Evolutionary conservation across 2,888 invertebrate genomes (phyloP).

Genomic region (Lycaena phlaeas): DNA sequence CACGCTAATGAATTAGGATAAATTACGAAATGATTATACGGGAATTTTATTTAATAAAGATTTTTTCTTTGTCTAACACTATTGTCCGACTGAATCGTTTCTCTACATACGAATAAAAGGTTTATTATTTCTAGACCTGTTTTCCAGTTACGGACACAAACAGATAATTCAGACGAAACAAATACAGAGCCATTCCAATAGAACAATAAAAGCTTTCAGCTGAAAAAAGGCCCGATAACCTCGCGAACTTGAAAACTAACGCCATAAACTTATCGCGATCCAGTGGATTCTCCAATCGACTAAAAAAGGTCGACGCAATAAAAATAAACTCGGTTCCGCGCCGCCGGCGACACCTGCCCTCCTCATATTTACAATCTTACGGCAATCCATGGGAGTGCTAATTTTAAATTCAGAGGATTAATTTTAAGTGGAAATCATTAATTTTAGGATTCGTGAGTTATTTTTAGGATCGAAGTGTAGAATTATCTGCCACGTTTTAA

Average conservation of each 20-base stretch:
- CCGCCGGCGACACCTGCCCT: not conserved
- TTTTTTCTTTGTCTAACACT: too few relatives aligned
- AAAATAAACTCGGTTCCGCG: slow-evolving; percentile 27
- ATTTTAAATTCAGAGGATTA: too few relatives aligned
- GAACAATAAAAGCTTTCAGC: slow-evolving; percentile 6
- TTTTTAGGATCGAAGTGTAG: too few relatives aligned
- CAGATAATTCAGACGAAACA: not conserved
- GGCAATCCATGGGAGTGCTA: not conserved
- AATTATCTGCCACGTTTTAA: too few relatives aligned
- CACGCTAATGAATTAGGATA: too few relatives aligned
- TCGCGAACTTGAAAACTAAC: slow-evolving; percentile 14
- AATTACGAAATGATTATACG: too few relatives aligned
- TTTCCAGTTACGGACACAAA: too few relatives aligned
- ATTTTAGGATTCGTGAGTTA: too few relatives aligned
- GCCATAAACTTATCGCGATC: slow-evolving; percentile 15
- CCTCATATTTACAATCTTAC: not conserved
- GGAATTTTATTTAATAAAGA: too few relatives aligned
- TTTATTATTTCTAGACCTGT: too few relatives aligned
- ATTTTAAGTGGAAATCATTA: too few relatives aligned
- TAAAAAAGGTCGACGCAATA: slow-evolving; percentile 28
- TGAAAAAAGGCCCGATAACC: slow-evolving; percentile 6
- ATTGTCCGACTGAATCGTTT: not conserved
- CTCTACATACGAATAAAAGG: not conserved
- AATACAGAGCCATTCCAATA: slow-evolving; percentile 4
- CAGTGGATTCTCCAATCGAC: slow-evolving; percentile 18